Evolutionary conservation across 2,888 invertebrate species (phyloP).

Genomic region (Polydrusus pterygomalis): DNA sequence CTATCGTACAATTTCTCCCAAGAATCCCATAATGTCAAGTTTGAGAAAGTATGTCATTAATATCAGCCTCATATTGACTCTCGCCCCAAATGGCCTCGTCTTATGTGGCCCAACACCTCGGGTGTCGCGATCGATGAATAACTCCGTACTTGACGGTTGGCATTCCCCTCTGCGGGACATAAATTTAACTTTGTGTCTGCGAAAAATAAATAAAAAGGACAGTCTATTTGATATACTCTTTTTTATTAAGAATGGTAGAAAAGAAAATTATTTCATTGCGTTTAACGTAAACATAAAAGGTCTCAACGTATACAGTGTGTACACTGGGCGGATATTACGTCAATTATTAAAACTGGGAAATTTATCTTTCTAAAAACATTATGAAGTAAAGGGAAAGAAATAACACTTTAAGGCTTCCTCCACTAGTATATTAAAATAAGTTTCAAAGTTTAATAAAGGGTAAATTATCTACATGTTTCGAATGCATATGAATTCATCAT

Average conservation of each 20-base stretch:
- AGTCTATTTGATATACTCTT: background rate
- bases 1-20: background rate
- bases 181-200: slow-evolving; percentile 12
- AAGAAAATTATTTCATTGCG: background rate
- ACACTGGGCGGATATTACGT: too few relatives aligned
- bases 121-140: slow-evolving; percentile 23
- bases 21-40: slow-evolving; percentile 25
- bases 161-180: slow-evolving; percentile 13
- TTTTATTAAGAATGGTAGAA: background rate
- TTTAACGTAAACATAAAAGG: background rate
- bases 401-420: too few relatives aligned
- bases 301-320: too few relatives aligned
- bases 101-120: slow-evolving; percentile 23
- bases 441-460: too few relatives aligned
- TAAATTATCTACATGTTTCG: too few relatives aligned
- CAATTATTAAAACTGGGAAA: too few relatives aligned
- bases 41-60: slow-evolving; percentile 31
- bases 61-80: slow-evolving; percentile 26
- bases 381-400: too few relatives aligned
- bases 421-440: too few relatives aligned
- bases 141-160: slow-evolving; percentile 2
- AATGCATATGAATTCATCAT: too few relatives aligned
- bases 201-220: background rate
- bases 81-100: slow-evolving; percentile 21
- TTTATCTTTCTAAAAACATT: too few relatives aligned